Evolutionary conservation across 92 coral and sea anemone species (phyloP).

Genomic region (Porites divaricata): DNA sequence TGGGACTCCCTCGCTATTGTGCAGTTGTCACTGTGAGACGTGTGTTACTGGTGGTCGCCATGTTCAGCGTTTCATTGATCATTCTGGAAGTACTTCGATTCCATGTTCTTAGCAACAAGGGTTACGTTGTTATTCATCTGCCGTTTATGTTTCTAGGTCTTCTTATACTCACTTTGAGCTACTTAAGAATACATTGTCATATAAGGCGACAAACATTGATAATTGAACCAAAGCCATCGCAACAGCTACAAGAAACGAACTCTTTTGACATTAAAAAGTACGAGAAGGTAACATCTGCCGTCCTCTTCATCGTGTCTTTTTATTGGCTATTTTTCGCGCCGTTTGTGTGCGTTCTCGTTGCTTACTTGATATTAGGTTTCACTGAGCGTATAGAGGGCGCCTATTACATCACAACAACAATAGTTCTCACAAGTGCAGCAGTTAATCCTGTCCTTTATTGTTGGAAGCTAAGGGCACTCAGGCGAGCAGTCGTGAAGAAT

Average conservation of each 20-base stretch:
- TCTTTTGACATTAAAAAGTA: slow-evolving; percentile 37
- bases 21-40: slow-evolving; percentile 13
- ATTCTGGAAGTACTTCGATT: slow-evolving; percentile 19
- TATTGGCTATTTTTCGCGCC: slow-evolving; percentile 47
- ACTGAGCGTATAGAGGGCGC: slow-evolving; percentile 21
- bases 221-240: background rate
- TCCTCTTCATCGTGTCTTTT: slow-evolving; percentile 15
- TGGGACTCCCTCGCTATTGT: slow-evolving; percentile 8
- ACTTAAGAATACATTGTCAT: slow-evolving; percentile 17
- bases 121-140: slow-evolving; percentile 16
- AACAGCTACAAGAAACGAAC: background rate
- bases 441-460: slow-evolving; percentile 36
- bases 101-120: slow-evolving; percentile 6
- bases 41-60: background rate
- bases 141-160: slow-evolving; percentile 35
- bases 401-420: slow-evolving; percentile 25
- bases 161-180: slow-evolving; percentile 13
- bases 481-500: slow-evolving; percentile 24
- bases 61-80: slow-evolving; percentile 10
- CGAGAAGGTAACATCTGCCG: slow-evolving; percentile 33
- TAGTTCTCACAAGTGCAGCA: slow-evolving; percentile 35
- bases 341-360: slow-evolving; percentile 36
- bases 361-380: slow-evolving; percentile 6
- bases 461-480: slow-evolving; percentile 30
- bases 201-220: slow-evolving; percentile 17